phyloP scores from a whole-genome alignment of 2,797 vertebrate genomes.

The Synanceia verrucosa region DNA sequence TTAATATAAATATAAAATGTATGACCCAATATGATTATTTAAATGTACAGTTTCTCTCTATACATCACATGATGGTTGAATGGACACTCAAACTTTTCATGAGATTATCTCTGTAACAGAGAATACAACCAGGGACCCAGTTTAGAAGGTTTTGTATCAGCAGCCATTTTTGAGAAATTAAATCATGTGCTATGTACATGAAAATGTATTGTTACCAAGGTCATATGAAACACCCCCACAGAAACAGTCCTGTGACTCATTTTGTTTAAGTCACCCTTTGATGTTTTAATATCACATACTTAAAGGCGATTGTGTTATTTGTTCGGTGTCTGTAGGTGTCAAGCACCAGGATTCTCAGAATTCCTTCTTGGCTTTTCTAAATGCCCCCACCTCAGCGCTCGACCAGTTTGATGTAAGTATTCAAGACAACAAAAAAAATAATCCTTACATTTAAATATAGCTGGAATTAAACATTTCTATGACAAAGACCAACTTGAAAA shows the following conservation, averaged over 20 bases:
- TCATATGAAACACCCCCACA: conserved; percentile 29
- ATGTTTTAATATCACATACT: conserved; percentile 44
- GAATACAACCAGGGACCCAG: not conserved
- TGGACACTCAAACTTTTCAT: not conserved
- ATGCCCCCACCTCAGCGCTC: conserved; percentile 93
- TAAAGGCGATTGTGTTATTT: conserved; percentile 42
- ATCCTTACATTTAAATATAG: not conserved
- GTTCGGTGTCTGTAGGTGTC: conserved; percentile 86
- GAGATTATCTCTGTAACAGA: conserved; percentile 40
- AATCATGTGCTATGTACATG: conserved; percentile 17
- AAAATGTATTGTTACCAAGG: conserved; percentile 44
- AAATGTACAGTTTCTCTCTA: not conserved
- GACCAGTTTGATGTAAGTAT: conserved; percentile 97
- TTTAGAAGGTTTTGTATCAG: conserved; percentile 21
- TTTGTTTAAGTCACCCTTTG: conserved; percentile 56
- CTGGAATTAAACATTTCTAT: not conserved
- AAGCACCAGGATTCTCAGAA: conserved; percentile 99
- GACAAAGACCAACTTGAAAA: not conserved
- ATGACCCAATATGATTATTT: not conserved
- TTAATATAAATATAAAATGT: too few relatives aligned
- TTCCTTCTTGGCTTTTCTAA: conserved; percentile 99
- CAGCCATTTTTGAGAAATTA: conserved; percentile 16
- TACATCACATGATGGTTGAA: not conserved
- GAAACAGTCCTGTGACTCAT: conserved; percentile 57
- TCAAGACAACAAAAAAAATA: too few relatives aligned